A percentile compares a stretch with the other conserved stretches of the same genome.
These are phyloP conservation scores for Masnerella sp. DNA, from an alignment of 2,888 invertebrate genomes.

Conservation along the genomic window DNA sequence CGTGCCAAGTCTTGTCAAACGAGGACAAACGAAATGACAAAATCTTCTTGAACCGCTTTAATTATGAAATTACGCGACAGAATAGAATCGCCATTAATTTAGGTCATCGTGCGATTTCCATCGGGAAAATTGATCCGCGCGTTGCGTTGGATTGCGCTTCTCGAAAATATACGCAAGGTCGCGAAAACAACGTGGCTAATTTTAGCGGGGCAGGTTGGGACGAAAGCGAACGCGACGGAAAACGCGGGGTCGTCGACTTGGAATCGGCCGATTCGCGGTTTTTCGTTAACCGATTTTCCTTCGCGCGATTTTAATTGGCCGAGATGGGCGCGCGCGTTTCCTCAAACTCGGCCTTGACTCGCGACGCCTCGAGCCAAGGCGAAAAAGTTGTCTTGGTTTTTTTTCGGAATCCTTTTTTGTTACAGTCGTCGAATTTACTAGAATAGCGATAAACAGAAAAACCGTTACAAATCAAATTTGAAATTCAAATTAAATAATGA, in stretches of 20 bases:
- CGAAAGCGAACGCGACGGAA: too few species aligned
- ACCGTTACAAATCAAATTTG: too few species aligned
- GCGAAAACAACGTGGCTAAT: too few species aligned
- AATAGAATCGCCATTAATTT: constrained; percentile 5
- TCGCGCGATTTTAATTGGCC: constrained; percentile 35
- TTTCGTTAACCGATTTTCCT: too few species aligned
- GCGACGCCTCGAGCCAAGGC: constrained; percentile 25
- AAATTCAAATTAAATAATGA: too few species aligned
- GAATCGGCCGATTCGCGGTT: too few species aligned
- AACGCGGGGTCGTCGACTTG: too few species aligned
- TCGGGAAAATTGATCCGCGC: constrained; percentile 7
- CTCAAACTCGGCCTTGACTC: constrained; percentile 43
- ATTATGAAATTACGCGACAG: constrained; percentile 15
- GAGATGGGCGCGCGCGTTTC: constrained; percentile 24
- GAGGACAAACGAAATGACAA: constrained; percentile 4
- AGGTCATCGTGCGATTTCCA: constrained; percentile 16
- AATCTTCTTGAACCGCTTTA: constrained; percentile 5
- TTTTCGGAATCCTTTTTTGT: too few species aligned
- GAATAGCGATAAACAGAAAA: too few species aligned
- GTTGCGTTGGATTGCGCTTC: background rate
- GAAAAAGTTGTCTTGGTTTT: constrained; percentile 4
- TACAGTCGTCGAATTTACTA: too few species aligned
- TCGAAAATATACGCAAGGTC: too few species aligned
- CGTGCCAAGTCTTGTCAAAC: constrained; percentile 1
- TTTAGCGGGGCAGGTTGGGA: too few species aligned